phyloP scores from a whole-genome alignment of 2,888 invertebrate genomes.

The Cryptocephalus primarius region DNA sequence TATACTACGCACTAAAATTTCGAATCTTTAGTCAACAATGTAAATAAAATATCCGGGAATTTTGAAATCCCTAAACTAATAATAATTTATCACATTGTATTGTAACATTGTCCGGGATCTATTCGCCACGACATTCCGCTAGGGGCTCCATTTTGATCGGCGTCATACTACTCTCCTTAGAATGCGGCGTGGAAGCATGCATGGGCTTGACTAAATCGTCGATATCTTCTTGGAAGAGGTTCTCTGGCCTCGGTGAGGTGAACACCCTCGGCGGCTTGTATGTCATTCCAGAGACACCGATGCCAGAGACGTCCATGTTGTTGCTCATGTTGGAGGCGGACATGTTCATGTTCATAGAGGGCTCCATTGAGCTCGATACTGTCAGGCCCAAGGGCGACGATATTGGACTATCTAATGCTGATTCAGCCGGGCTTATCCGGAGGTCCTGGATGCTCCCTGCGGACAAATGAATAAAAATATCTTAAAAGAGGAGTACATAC shows the following conservation, averaged over 20 bases:
- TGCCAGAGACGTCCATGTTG: constrained; percentile 40
- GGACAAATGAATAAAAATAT: neutral
- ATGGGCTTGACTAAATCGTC: constrained; percentile 53
- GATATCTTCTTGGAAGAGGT: constrained; percentile 52
- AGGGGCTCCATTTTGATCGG: constrained; percentile 64
- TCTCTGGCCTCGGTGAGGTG: constrained; percentile 50
- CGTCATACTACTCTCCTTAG: constrained; percentile 44
- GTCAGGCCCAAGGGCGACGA: constrained; percentile 51
- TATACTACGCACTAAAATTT: constrained; percentile 31
- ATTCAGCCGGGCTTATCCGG: constrained; percentile 39
- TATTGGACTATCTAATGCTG: constrained; percentile 46
- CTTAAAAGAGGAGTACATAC: too few species aligned
- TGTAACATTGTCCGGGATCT: constrained; percentile 36
- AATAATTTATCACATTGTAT: constrained; percentile 38
- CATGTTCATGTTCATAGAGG: constrained; percentile 32
- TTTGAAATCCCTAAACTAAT: constrained; percentile 21
- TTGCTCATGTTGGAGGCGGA: constrained; percentile 23
- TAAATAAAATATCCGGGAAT: constrained; percentile 14
- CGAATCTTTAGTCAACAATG: constrained; percentile 18
- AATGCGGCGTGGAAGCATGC: constrained; percentile 34
- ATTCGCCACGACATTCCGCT: constrained; percentile 55
- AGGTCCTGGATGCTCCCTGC: constrained; percentile 36
- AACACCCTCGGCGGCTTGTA: constrained; percentile 53
- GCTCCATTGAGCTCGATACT: constrained; percentile 38
- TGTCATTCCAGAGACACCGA: constrained; percentile 50